Evolutionary conservation across 1,140 invertebrate species (phyloP).

Genomic region (Zaprionus davidi): DNA sequence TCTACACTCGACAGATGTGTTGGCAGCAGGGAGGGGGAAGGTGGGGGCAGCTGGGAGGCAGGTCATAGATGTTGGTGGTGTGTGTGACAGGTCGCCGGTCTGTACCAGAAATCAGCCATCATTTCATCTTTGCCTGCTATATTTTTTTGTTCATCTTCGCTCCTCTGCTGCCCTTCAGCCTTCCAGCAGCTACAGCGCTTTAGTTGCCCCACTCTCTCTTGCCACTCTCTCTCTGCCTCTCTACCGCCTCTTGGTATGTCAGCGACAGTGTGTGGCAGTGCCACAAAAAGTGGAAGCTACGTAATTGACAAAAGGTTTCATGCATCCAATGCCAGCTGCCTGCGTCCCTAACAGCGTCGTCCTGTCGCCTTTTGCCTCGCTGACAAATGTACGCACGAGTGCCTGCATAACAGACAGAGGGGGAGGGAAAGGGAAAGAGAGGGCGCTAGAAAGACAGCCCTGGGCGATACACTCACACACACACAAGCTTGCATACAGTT

Average conservation of each 20-base stretch:
- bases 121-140: constrained; percentile 69
- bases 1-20: neutral
- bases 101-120: constrained; percentile 73
- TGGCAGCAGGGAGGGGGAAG: constrained; percentile 6
- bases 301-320: constrained; percentile 82
- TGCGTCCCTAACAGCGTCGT: constrained; percentile 29
- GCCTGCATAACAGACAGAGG: constrained; percentile 33
- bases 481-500: constrained; percentile 27
- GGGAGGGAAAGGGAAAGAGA: neutral
- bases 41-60: neutral
- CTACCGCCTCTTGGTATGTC: constrained; percentile 17
- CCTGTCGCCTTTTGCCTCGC: constrained; percentile 28
- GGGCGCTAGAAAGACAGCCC: constrained; percentile 14
- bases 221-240: neutral
- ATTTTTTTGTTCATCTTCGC: constrained; percentile 49
- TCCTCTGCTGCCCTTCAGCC: constrained; percentile 8
- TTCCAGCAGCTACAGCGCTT: constrained; percentile 10
- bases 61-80: neutral
- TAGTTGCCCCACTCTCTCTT: neutral
- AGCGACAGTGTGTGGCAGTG: constrained; percentile 44
- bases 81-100: constrained; percentile 5
- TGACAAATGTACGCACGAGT: constrained; percentile 57
- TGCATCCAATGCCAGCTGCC: constrained; percentile 70
- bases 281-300: constrained; percentile 39
- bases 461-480: constrained; percentile 34